Percentiles rank a stretch among this genome's conserved stretches.
These are phyloP conservation scores for Oxyruncus cristatus DNA, from an alignment of 2,113 vertebrate species.

Conservation along the genomic window DNA sequence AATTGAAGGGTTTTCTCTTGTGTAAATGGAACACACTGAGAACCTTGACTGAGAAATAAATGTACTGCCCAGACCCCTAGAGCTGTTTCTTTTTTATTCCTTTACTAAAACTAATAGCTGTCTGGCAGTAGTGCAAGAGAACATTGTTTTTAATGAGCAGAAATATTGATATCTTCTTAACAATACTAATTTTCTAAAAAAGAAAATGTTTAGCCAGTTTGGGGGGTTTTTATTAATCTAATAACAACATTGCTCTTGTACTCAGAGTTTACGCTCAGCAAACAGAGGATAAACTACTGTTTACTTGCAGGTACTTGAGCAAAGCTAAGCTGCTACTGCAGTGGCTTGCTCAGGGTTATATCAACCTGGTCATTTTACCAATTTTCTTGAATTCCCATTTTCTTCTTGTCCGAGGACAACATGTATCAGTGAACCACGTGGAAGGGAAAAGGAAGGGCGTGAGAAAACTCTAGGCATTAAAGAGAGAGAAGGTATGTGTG, in stretches of 20 bases:
- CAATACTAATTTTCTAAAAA: not conserved
- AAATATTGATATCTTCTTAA: not conserved
- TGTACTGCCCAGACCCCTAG: slow-evolving; percentile 17
- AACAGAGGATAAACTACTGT: not conserved
- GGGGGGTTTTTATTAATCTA: not conserved
- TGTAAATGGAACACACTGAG: slow-evolving; percentile 53
- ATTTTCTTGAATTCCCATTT: not conserved
- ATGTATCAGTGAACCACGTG: not conserved
- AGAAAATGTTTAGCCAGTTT: not conserved
- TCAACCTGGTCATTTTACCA: not conserved
- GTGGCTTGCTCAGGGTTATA: not conserved
- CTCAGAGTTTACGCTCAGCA: not conserved
- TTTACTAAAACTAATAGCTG: not conserved
- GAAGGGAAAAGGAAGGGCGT: not conserved
- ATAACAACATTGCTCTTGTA: not conserved
- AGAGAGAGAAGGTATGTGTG: rapidly evolving
- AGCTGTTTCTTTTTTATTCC: not conserved
- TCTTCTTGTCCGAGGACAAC: not conserved
- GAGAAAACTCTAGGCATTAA: not conserved
- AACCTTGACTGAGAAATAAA: slow-evolving; percentile 20
- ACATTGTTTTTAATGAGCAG: not conserved
- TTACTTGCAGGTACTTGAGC: not conserved
- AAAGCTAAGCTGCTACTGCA: not conserved
- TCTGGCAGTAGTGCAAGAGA: not conserved
- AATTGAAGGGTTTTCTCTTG: slow-evolving; percentile 68